These are phyloP conservation scores for Pasiphila rectangulata DNA, from an alignment of 2,888 invertebrate species.

Conservation along the genomic window DNA sequence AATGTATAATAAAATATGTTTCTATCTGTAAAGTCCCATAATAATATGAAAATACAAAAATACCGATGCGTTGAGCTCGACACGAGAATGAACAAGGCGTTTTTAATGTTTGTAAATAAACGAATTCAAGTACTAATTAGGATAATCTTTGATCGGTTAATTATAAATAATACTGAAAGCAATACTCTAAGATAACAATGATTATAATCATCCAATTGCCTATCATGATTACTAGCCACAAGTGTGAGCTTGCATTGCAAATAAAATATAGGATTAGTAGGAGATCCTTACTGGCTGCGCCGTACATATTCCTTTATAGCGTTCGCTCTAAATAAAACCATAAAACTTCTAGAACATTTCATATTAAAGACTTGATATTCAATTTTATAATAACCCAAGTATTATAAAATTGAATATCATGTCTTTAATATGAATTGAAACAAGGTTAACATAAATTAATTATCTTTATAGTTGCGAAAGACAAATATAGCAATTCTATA, in stretches of 20 bases:
- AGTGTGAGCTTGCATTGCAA: conserved; percentile 11
- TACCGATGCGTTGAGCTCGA: conserved; percentile 43
- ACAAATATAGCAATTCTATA: too few species aligned
- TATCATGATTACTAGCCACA: conserved; percentile 4
- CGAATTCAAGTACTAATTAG: too few species aligned
- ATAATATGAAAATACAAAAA: conserved; percentile 17
- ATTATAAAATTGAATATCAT: too few species aligned
- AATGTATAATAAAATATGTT: not conserved
- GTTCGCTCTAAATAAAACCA: too few species aligned
- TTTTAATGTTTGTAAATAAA: conserved; percentile 1
- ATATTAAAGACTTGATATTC: too few species aligned
- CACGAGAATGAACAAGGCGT: conserved; percentile 46
- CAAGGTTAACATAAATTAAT: too few species aligned
- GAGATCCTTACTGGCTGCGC: conserved; percentile 3
- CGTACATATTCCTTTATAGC: too few species aligned
- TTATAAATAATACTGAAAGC: conserved; percentile 31
- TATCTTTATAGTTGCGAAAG: too few species aligned
- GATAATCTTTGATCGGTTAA: too few species aligned
- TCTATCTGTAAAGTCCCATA: conserved; percentile 15
- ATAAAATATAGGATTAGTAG: not conserved
- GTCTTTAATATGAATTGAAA: too few species aligned
- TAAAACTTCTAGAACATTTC: too few species aligned
- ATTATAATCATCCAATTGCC: not conserved
- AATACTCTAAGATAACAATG: conserved; percentile 4
- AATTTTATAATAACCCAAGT: too few species aligned